Base-by-base conservation (phyloP, 2,888 invertebrate genomes). In the Corbicula japonica region DNA sequence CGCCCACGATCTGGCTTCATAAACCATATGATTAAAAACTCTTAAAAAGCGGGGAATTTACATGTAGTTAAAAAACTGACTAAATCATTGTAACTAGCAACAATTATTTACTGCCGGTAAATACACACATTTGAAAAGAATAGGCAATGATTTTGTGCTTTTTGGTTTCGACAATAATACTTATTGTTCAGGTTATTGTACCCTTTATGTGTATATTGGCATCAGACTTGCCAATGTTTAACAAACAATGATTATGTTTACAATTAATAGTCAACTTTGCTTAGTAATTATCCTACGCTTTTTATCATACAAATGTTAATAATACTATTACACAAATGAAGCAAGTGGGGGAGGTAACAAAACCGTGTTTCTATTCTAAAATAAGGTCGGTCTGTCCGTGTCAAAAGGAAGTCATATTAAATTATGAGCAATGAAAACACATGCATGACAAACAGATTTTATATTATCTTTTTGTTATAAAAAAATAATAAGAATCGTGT, bases 201-300 rank as follows among this genome's bases (percentile, higher is more conserved):
- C 15, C 28, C 34, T 62, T 56, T 71, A 71, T 71, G 71, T 71
- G 58, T 71, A 71, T 71, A 52, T 71, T 61, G 71, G 71, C 71
- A 71, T 71, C 61, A n/a, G 52, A 50, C 48, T 71, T n/a, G 56
- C 18, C n/a, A 34, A 12, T 32, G 30, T 30, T 32, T 41, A 44
- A 30, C 28, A 10, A 28, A 23, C 48, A 28, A 28, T 23, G 50
- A 34, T 48, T 26, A 60, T 32, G 54, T 58, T 46, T 23, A 48
- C 50, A 23, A 70, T 52, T 70, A 62, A 30, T 18, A 30, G 52
- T 41, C 26, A 52, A 41, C 30, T 52, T 38, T 50, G 62, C 61
- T 71, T 34, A 52, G n/a, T 44, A 26, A 35, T 70, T 46, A 70
- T 50, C 61, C 70, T 61, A 70, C 48, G 32, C 61, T 23, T 41